A percentile compares a stretch with the other conserved stretches of the same genome.
Evolutionary conservation across 2,797 vertebrate genomes (phyloP).

Genomic region (Odontamblyopus lacepedii): DNA sequence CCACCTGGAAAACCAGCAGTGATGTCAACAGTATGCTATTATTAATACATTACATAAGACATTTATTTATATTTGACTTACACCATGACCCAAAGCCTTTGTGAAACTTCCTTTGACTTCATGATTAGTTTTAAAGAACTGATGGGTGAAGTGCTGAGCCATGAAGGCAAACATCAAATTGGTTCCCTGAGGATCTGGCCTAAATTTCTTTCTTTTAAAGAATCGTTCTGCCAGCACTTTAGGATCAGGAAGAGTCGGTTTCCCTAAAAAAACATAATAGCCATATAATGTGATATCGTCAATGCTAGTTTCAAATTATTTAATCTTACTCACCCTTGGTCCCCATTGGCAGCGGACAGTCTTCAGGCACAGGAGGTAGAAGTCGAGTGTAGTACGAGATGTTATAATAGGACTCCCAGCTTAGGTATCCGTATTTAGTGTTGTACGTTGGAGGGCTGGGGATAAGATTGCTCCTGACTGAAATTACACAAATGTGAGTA

Average conservation of each 20-base stretch:
- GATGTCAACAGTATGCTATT: neutral
- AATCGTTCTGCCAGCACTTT: constrained; percentile 78
- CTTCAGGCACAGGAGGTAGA: constrained; percentile 86
- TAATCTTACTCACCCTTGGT: constrained; percentile 81
- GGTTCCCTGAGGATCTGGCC: constrained; percentile 85
- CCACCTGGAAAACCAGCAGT: constrained; percentile 77
- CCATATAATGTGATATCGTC: neutral
- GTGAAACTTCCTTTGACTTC: constrained; percentile 85
- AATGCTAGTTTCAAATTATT: too few species aligned
- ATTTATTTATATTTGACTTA: constrained; percentile 64
- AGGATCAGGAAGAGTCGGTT: constrained; percentile 82
- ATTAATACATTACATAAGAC: neutral
- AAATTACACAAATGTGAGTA: constrained; percentile 1
- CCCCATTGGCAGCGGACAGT: constrained; percentile 91
- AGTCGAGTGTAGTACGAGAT: constrained; percentile 88
- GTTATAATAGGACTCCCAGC: constrained; percentile 92
- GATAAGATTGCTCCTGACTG: constrained; percentile 87
- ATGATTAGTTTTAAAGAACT: constrained; percentile 92
- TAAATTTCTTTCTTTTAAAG: constrained; percentile 83
- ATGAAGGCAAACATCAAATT: constrained; percentile 97
- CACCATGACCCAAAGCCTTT: constrained; percentile 89
- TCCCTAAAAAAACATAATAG: constrained; percentile 75
- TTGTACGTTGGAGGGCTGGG: constrained; percentile 95
- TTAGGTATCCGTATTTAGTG: constrained; percentile 87
- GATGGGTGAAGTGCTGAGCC: constrained; percentile 97